These are phyloP conservation scores for Oscheius onirici DNA, from an alignment of 2,888 invertebrate species.

Conservation along the genomic window DNA sequence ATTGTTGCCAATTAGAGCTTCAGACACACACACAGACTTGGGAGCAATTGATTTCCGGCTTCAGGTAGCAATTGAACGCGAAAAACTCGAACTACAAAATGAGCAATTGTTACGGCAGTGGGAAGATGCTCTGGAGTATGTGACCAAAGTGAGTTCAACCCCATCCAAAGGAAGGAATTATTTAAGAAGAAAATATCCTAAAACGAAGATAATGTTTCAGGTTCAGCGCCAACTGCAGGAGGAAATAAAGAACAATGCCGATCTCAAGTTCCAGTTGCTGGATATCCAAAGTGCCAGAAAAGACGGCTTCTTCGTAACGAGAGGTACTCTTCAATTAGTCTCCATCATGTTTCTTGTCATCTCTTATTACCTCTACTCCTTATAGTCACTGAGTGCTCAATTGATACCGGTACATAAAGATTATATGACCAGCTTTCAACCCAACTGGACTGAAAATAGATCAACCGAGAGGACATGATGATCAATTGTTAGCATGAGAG, in stretches of 20 bases:
- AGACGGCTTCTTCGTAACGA: constrained; percentile 44
- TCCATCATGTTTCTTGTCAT: constrained; percentile 25
- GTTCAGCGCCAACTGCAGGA: constrained; percentile 56
- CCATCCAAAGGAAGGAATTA: not conserved
- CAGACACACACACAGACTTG: not conserved
- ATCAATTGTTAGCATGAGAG: no score
- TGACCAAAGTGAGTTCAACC: constrained; percentile 42
- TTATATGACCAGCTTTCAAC: not conserved
- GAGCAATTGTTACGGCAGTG: constrained; percentile 55
- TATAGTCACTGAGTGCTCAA: constrained; percentile 4
- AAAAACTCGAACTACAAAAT: constrained; percentile 54
- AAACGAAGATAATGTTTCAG: constrained; percentile 23
- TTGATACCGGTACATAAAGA: not conserved
- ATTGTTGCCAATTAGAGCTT: not conserved
- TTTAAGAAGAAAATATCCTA: not conserved
- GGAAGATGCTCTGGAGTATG: constrained; percentile 57
- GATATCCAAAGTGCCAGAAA: constrained; percentile 35
- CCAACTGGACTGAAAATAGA: no score
- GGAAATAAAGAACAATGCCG: constrained; percentile 43
- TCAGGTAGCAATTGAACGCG: constrained; percentile 49
- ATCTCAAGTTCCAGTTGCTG: constrained; percentile 42
- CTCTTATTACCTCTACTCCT: constrained; percentile 33
- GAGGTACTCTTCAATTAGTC: constrained; percentile 34
- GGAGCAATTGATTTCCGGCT: not conserved
- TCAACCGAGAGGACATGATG: no score